Conservation (phyloP, 2,888 invertebrate species). For the Steinernema scapterisci region DNA sequence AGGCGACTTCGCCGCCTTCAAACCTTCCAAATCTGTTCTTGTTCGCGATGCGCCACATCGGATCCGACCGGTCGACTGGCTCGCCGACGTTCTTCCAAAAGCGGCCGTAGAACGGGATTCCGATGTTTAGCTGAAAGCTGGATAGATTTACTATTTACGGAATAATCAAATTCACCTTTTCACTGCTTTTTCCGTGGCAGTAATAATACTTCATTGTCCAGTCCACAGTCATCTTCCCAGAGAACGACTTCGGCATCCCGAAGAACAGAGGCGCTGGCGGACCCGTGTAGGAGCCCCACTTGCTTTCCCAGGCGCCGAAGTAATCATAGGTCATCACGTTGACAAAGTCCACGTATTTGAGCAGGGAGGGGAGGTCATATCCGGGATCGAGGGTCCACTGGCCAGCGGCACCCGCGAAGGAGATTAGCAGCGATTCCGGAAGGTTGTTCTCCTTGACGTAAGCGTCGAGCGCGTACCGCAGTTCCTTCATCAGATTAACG, state of each 20-base stretch:
- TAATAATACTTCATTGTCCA: slow-evolving; percentile 66
- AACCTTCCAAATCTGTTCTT: slow-evolving; percentile 48
- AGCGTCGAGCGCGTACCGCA: slow-evolving; percentile 53
- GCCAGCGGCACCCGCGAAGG: slow-evolving; percentile 66
- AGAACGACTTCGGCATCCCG: slow-evolving; percentile 54
- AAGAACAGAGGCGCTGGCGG: slow-evolving; percentile 66
- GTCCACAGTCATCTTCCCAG: slow-evolving; percentile 65
- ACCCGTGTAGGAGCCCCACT: slow-evolving; percentile 66
- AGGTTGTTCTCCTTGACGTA: slow-evolving; percentile 38
- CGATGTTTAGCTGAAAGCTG: slow-evolving; percentile 58
- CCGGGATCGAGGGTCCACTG: slow-evolving; percentile 67
- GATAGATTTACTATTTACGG: background rate
- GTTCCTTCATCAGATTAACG: slow-evolving; percentile 61
- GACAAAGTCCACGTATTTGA: slow-evolving; percentile 64
- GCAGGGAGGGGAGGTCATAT: slow-evolving; percentile 60
- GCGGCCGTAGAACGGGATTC: slow-evolving; percentile 65
- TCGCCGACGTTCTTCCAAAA: slow-evolving; percentile 64
- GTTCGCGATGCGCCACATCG: slow-evolving; percentile 65
- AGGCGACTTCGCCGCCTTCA: slow-evolving; percentile 60
- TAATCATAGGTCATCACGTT: slow-evolving; percentile 68
- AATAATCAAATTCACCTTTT: slow-evolving; percentile 47
- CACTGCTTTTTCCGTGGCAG: slow-evolving; percentile 52
- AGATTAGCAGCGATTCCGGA: slow-evolving; percentile 49
- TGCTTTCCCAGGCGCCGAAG: slow-evolving; percentile 64
- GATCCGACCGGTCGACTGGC: slow-evolving; percentile 59